These are phyloP conservation scores for human DNA, from an alignment of 2,113 vertebrate species.

Conservation along the genomic window DNA sequence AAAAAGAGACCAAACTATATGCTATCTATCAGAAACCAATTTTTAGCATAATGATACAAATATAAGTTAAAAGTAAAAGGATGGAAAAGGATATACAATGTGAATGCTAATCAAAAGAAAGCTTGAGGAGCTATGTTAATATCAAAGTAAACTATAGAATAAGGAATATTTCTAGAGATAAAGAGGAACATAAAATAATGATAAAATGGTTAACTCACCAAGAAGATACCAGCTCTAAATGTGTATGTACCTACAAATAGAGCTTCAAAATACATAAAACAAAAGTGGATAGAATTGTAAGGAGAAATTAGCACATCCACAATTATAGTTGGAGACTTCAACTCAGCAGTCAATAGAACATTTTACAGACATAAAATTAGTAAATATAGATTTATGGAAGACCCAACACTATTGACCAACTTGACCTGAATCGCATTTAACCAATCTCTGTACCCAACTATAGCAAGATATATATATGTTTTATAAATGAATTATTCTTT, in stretches of 20 bases:
- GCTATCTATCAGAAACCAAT: background rate
- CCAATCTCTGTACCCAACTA: background rate
- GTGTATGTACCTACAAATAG: background rate
- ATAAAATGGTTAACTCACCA: background rate
- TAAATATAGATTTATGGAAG: background rate
- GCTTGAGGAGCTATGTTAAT: background rate
- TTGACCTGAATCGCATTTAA: background rate
- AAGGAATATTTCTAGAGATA: background rate
- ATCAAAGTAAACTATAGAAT: background rate
- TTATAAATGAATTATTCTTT: background rate
- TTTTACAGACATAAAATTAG: background rate
- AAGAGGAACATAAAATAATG: background rate
- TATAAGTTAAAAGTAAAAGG: background rate
- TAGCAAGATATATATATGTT: background rate
- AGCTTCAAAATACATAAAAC: background rate
- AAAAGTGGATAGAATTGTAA: background rate
- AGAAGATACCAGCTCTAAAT: background rate
- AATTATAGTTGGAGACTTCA: background rate
- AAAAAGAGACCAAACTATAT: no score
- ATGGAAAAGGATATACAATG: background rate
- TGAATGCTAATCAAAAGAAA: background rate
- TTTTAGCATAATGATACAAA: background rate
- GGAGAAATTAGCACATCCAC: background rate
- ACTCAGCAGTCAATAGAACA: background rate
- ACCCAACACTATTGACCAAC: background rate